phyloP scores from a whole-genome alignment of 1,140 invertebrate species.

The Wiebesia pumilae region DNA sequence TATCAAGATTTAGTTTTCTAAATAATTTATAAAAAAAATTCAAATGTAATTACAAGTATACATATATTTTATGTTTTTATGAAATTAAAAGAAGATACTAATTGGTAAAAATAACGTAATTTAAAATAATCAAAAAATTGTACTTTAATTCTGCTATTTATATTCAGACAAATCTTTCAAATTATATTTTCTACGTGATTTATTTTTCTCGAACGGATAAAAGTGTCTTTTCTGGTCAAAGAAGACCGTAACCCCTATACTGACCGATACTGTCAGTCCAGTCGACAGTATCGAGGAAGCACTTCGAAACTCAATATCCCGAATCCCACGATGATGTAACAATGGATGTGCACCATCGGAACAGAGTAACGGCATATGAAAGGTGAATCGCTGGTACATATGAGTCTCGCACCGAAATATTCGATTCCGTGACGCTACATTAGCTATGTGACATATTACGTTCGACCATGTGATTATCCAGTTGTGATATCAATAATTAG shows the following conservation, averaged over 20 bases:
- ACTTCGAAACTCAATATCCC: constrained; percentile 16
- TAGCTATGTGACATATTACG: constrained; percentile 46
- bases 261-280: background rate
- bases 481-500: constrained; percentile 45
- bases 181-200: background rate
- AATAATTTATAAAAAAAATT: no score
- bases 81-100: no score
- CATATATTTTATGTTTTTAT: no score
- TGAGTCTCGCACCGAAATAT: background rate
- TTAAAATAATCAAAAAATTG: background rate
- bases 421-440: constrained; percentile 26
- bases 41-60: no score
- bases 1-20: no score
- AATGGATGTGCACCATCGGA: background rate
- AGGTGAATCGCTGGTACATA: background rate
- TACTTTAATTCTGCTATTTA: background rate
- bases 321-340: constrained; percentile 18
- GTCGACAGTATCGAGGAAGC: constrained; percentile 5
- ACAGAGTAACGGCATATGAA: background rate
- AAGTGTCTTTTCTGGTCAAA: background rate
- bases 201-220: constrained; percentile 1
- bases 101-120: background rate
- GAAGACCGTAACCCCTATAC: background rate
- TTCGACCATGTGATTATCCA: constrained; percentile 11
- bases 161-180: background rate